Base-by-base conservation (phyloP, 2,888 invertebrate species). In the Trichogramma dendrolimi region DNA sequence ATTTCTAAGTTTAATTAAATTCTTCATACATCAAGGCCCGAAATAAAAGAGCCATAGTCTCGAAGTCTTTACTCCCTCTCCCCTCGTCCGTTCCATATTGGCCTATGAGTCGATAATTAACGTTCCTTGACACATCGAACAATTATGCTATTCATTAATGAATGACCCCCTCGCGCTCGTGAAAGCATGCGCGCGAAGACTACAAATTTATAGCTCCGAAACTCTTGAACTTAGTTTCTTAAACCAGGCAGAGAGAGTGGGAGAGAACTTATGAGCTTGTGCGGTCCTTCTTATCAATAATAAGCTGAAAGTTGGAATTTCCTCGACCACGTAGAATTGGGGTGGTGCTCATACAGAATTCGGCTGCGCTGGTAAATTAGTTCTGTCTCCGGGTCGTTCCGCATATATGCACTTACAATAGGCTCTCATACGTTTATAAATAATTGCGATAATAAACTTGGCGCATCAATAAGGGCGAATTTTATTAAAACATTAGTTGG, bases 151-250 rank as follows among this genome's bases (percentile, higher is more conserved):
- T 54, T 55, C 53, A 43, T 56, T 44, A 60, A 56, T 56, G 51
- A 51, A 56, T 56, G 56, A 47, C 38, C 41, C 56, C 52, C 27
- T 27, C 27, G 27, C 27, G 27, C 27, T 27, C 27, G 2, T 27
- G 27, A 27, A 27, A 27, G 27, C 27, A 27, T 27, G 27, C 27
- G 27, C 8, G 14, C 14, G 46, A 58, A 59, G 42, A 44, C 14
- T 52, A 42, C 43, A 52, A 59, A 62, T 62, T 62, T 62, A 59
- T 59, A 44, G 59, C 47, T 27, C 40, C 40, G 55, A 62, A 58
- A 27, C 27, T 27, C 57, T 61, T 39, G 44, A 55, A 55, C 14
- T 56, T 55, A 62, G 59, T 59, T 62, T 62, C 52, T 14, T 52
- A 55, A 27, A 27, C 27, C 27, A 27, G 52, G 48, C 55, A 40